phyloP scores from a whole-genome alignment of 2,113 vertebrate species.

The Percopsis transmontana region DNA sequence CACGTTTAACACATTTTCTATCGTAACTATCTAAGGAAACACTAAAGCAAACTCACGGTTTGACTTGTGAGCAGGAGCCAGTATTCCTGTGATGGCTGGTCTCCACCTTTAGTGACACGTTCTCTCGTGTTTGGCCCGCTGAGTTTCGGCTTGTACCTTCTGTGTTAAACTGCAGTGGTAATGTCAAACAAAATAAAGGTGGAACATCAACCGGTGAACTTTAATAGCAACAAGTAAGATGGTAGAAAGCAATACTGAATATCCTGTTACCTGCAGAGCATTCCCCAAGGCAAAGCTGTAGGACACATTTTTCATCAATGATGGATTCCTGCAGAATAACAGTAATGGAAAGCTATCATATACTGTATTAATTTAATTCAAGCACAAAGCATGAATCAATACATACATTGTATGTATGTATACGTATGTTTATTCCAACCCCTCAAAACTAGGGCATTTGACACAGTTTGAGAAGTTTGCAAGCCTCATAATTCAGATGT shows the following conservation, averaged over 20 bases:
- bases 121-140: slow-evolving; percentile 32
- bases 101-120: slow-evolving; percentile 82
- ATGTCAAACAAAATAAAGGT: background rate
- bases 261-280: slow-evolving; percentile 83
- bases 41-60: slow-evolving; percentile 80
- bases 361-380: too few species aligned
- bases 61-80: slow-evolving; percentile 78
- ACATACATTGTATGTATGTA: too few species aligned
- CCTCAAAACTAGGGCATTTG: too few species aligned
- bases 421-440: too few species aligned
- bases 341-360: background rate
- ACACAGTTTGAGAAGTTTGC: too few species aligned
- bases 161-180: background rate
- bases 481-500: too few species aligned
- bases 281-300: slow-evolving; percentile 83
- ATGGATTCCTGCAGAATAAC: slow-evolving; percentile 84
- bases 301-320: slow-evolving; percentile 89
- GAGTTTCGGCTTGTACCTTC: background rate
- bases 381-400: too few species aligned
- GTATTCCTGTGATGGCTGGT: slow-evolving; percentile 82
- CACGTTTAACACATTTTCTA: too few species aligned
- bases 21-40: too few species aligned
- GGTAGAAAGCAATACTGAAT: background rate
- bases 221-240: background rate
- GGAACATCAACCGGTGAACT: background rate